Evolutionary conservation across 2,113 vertebrate genomes (phyloP).

Genomic region (Corythoichthys intestinalis): DNA sequence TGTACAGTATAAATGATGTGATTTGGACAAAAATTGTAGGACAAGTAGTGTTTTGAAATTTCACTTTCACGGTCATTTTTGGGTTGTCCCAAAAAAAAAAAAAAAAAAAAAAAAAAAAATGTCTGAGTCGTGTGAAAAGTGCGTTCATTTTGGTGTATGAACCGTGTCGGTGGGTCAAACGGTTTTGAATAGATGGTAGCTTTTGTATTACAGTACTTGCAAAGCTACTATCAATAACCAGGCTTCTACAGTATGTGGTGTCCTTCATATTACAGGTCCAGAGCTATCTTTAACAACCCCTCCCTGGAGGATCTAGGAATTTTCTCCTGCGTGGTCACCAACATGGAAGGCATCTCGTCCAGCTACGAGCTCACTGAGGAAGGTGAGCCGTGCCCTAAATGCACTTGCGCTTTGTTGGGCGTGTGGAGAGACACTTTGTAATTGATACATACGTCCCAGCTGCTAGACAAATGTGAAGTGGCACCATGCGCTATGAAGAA

Average conservation of each 20-base stretch:
- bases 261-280: constrained; percentile 74
- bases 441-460: neutral
- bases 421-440: neutral
- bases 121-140: no score
- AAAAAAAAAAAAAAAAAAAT: no score
- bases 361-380: constrained; percentile 92
- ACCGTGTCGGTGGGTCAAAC: no score
- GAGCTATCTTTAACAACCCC: constrained; percentile 86
- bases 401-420: neutral
- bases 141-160: no score
- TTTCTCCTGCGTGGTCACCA: constrained; percentile 89
- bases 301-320: constrained; percentile 88
- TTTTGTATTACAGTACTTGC: no score
- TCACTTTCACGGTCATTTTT: no score
- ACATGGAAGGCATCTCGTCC: constrained; percentile 89
- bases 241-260: neutral
- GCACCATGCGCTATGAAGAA: neutral
- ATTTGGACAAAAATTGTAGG: no score
- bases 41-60: no score
- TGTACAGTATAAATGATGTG: no score
- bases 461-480: neutral
- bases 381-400: constrained; percentile 71
- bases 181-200: no score
- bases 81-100: no score
- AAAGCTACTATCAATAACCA: no score